phyloP scores from a whole-genome alignment of 2,113 vertebrate species.

The Pangasianodon gigas region DNA sequence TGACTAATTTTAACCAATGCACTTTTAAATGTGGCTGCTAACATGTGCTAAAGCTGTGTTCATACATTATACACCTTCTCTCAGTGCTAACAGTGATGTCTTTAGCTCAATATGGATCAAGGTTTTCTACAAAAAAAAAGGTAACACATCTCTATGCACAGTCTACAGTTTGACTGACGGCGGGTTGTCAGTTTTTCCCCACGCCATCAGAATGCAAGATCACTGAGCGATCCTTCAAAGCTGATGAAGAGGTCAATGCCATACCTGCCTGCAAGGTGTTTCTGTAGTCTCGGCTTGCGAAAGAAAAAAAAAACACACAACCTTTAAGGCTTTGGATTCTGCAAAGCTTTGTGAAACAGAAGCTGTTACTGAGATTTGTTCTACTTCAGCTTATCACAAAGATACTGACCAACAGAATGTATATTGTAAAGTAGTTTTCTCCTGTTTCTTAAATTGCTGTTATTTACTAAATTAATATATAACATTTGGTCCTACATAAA shows the following conservation, averaged over 20 bases:
- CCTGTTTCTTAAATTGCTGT: not conserved
- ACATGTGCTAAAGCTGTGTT: not conserved
- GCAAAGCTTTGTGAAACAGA: not conserved
- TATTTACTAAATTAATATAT: not conserved
- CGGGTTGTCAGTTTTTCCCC: slow-evolving; percentile 41
- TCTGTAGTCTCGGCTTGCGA: slow-evolving; percentile 5
- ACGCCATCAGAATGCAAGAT: slow-evolving; percentile 59
- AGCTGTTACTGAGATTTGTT: slow-evolving; percentile 3
- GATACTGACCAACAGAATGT: not conserved
- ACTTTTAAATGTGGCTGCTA: not conserved
- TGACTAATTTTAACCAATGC: not conserved
- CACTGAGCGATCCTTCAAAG: slow-evolving; percentile 52
- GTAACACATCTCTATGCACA: not conserved
- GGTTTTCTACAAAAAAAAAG: not conserved
- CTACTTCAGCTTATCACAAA: not conserved
- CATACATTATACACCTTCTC: not conserved
- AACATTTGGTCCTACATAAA: not conserved
- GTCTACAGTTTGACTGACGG: slow-evolving; percentile 27
- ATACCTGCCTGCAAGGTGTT: slow-evolving; percentile 39
- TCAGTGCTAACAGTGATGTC: not conserved
- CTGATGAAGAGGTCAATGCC: slow-evolving; percentile 63
- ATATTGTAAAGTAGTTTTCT: not conserved
- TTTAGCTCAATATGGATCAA: not conserved
- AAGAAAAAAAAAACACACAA: not conserved
- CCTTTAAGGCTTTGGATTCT: not conserved